A percentile compares a stretch with the other conserved stretches of the same genome.
phyloP scores from a whole-genome alignment of 2,797 vertebrate species.

The Scyliorhinus canicula region DNA sequence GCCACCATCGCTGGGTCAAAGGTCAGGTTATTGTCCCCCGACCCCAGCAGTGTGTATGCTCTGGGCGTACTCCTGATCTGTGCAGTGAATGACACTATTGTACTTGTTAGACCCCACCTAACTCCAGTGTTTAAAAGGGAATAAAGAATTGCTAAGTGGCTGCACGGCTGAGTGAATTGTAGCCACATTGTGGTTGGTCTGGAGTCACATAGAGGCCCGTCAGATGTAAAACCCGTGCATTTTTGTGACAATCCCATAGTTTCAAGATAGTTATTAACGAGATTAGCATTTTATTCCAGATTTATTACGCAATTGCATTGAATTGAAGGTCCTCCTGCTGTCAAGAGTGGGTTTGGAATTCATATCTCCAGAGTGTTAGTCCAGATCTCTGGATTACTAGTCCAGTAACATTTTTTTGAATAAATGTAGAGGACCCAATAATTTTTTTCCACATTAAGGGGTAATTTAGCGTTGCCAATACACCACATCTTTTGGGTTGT shows the following conservation, averaged over 20 bases:
- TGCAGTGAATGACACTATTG: not conserved
- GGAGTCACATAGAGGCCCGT: not conserved
- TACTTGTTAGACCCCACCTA: not conserved
- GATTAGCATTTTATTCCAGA: not conserved
- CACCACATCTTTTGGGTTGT: too few species aligned
- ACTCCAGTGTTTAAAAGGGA: not conserved
- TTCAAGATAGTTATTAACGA: not conserved
- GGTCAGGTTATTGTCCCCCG: not conserved
- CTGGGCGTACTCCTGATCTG: not conserved
- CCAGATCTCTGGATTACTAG: too few species aligned
- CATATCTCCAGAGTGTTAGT: too few species aligned
- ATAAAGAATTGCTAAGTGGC: not conserved
- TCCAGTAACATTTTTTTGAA: too few species aligned
- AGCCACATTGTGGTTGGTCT: not conserved
- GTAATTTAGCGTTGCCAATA: too few species aligned
- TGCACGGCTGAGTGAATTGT: too few species aligned
- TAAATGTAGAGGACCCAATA: too few species aligned
- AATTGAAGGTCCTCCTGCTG: not conserved
- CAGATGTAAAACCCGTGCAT: not conserved
- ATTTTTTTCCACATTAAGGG: too few species aligned
- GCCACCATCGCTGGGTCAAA: not conserved
- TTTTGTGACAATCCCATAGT: not conserved
- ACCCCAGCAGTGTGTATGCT: not conserved
- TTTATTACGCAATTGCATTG: not conserved
- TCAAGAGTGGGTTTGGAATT: too few species aligned